Evolutionary conservation across 1,140 invertebrate species (phyloP), one percentile per base, ranked within the genome.

Genomic region (Drosophila insularis): DNA sequence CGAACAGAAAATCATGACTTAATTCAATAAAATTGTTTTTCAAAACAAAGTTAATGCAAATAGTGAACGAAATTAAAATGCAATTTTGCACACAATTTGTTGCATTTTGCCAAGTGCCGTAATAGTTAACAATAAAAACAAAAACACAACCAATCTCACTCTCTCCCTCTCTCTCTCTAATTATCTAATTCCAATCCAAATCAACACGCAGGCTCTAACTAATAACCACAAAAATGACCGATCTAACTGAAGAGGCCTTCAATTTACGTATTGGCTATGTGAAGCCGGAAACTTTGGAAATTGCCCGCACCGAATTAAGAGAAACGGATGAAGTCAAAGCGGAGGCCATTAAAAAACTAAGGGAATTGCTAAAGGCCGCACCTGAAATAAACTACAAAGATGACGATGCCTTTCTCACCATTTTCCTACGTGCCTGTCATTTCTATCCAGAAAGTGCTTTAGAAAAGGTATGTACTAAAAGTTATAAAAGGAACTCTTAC

Each of bases 391-490:
- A 94, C 68, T 96, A 93, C 66, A 93, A 93, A 56, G 95, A 95
- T 31, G 95, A 96, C 66, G 96, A 97, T 74, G 95, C 96, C 2
- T 94, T 96, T 27, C 92, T 97, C 0, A 93, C 94, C 19, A 95
- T 96, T 27, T 96, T 96, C 80, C 92, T 97, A 13, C 93, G 96
- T 39, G 95, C 95, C 32, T 96, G 95, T 89, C 96, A 97, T 91
- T 97, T 94, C 91, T 97, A 97, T 82, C 94, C 96, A 0, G 93
- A 97, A 69, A 96, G 96, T 91, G 96, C 96, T 0, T 92, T 94
- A 39, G 94, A 94, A 75, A 92, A 97, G 92, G 95, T 96, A 90
- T 94, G 94, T 93, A 63, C n/a, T 32, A 4, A 14, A 27, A 40
- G n/a, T 43, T 50, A 27, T 19, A n/a, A 4, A 14, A 7, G 39